Percentiles rank a stretch among this genome's conserved stretches.
phyloP scores from a whole-genome alignment of 2,888 invertebrate species.

The Gandaritis pyraliata region DNA sequence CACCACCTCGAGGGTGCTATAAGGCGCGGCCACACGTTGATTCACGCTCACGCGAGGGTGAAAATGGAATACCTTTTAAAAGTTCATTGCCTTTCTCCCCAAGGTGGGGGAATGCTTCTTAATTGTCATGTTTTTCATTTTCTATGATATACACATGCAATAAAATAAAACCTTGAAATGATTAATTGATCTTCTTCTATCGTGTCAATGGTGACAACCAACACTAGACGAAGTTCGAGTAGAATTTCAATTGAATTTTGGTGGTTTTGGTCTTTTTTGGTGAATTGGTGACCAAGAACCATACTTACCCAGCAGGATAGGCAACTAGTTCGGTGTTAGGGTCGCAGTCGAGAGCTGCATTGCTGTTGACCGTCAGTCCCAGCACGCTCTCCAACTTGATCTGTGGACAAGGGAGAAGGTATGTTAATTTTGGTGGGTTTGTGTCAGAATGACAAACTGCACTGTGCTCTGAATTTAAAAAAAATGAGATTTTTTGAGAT shows the following conservation, averaged over 20 bases:
- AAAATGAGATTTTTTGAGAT: no score
- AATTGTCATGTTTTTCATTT: not conserved
- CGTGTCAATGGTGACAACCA: no score
- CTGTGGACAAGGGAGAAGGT: conserved; percentile 80
- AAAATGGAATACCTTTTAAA: conserved; percentile 3
- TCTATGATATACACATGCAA: no score
- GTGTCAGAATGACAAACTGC: no score
- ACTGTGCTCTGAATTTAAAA: no score
- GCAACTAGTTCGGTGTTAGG: conserved; percentile 94
- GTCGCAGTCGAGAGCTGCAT: conserved; percentile 96
- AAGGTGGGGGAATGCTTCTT: conserved; percentile 4
- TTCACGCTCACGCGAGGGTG: conserved; percentile 23
- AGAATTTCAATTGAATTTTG: no score
- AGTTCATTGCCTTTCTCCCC: conserved; percentile 25
- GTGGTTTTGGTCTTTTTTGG: no score
- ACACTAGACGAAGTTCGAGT: no score
- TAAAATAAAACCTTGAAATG: no score
- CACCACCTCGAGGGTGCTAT: conserved; percentile 20
- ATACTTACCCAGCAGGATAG: conserved; percentile 97
- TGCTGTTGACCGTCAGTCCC: conserved; percentile 96
- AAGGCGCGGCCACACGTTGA: conserved; percentile 25
- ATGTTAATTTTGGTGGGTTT: not conserved
- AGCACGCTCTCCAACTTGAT: conserved; percentile 97
- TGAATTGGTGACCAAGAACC: no score
- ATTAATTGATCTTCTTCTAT: no score